Evolutionary conservation across 2,888 invertebrate species (phyloP).

Genomic region (Drosophila meridionalis): DNA sequence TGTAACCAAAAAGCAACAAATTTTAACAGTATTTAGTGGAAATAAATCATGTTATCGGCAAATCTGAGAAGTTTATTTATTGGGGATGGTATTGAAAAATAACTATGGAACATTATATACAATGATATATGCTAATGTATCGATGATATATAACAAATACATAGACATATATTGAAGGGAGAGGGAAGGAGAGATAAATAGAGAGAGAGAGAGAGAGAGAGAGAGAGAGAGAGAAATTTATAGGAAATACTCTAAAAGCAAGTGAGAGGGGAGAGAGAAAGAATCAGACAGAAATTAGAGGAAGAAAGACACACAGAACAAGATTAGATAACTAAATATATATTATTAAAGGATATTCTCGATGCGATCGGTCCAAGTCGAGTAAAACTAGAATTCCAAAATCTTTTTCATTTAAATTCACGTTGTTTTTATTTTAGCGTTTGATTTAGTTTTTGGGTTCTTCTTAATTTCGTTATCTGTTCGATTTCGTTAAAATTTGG

Average conservation of each 20-base stretch:
- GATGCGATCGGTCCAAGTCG: not conserved
- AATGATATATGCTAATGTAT: too few relatives aligned
- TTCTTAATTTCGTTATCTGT: slow-evolving; percentile 40
- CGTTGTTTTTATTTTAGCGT: slow-evolving; percentile 34
- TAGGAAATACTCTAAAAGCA: too few relatives aligned
- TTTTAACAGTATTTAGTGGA: slow-evolving; percentile 14
- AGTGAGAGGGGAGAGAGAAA: not conserved
- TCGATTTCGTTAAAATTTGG: slow-evolving; percentile 66
- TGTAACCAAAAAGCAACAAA: slow-evolving; percentile 10
- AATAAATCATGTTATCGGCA: slow-evolving; percentile 38
- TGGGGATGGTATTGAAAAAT: not conserved
- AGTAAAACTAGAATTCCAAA: slow-evolving; percentile 5
- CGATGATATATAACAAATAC: too few relatives aligned
- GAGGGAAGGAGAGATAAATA: not conserved
- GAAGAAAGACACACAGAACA: not conserved
- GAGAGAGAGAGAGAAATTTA: not conserved
- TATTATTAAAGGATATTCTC: not conserved
- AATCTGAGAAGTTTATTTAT: not conserved
- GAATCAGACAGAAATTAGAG: too few relatives aligned
- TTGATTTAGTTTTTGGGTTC: not conserved
- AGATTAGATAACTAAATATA: too few relatives aligned
- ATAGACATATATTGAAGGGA: not conserved
- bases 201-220: not conserved
- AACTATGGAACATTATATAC: not conserved
- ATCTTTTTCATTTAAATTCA: slow-evolving; percentile 58